A percentile compares a stretch with the other conserved stretches of the same genome.
Conservation (phyloP, 2,888 invertebrate genomes). For the Nemurella pictetii region DNA sequence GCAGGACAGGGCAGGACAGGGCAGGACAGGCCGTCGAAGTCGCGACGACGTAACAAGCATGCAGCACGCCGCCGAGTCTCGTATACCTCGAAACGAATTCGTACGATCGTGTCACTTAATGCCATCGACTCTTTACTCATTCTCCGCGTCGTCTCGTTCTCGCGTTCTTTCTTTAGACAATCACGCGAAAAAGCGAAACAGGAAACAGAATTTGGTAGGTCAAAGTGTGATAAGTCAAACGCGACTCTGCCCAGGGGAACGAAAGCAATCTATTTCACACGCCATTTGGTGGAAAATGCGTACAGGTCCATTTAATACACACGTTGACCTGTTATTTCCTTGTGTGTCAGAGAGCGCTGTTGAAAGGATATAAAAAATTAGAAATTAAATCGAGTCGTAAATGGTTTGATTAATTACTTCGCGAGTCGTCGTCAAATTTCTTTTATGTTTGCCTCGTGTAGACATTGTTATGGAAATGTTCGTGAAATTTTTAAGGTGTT, state of each 20-base stretch:
- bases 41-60: not conserved
- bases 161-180: not conserved
- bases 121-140: not conserved
- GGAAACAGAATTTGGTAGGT: not conserved
- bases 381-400: conserved; percentile 3
- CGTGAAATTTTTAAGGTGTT: not conserved
- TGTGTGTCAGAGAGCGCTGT: not conserved
- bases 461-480: conserved; percentile 13
- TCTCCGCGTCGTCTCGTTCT: not conserved
- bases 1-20: too few species aligned
- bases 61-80: not conserved
- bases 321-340: not conserved
- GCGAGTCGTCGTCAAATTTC: not conserved
- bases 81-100: not conserved
- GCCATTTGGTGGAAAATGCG: not conserved
- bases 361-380: conserved; percentile 4
- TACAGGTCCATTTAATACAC: not conserved
- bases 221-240: not conserved
- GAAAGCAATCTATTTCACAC: not conserved
- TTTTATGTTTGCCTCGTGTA: not conserved
- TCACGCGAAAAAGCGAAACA: not conserved
- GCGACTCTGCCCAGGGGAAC: not conserved
- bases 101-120: not conserved
- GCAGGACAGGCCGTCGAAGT: too few species aligned
- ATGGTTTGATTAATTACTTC: conserved; percentile 9